Base-by-base conservation (phyloP, 2,888 invertebrate species). In the Celastrina argiolus region DNA sequence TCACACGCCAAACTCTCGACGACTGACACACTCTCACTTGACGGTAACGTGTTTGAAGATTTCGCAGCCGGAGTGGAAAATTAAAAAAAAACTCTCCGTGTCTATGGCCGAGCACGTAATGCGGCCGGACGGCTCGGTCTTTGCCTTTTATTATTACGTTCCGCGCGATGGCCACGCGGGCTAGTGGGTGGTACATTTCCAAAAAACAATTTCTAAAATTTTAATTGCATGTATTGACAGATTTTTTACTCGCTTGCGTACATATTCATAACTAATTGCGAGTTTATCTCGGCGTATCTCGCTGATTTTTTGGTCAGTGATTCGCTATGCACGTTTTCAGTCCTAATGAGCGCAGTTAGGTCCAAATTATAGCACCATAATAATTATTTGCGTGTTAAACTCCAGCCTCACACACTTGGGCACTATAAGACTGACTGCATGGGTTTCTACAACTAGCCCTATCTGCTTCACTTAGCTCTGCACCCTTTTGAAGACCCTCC, bases 1-100 rank as follows among this genome's bases (percentile, higher is more conserved):
- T 88, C 87, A 87, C 88, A 81, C 81, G 85, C 87, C 88, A 90
- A 89, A 81, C 81, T 83, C 82, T 91, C 90, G 78, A 90, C 88
- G 73, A 84, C 81, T 79, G 74, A 78, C 76, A 88, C 89, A 88
- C 88, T 86, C 78, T 84, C 88, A 87, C 88, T 88, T 79, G 84
- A 79, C 76, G 87, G 89, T 78, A 85, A 85, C 88, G 88, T 90
- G 80, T 85, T 90, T 82, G 76, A 71, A 69, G 78, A 69, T 79
- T 80, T 65, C 72, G 72, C 58, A 73, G 74, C 74, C 79, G 73
- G 70, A 75, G 66, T 68, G 69, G 71, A 75, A 77, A 73, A 72
- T 73, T 69, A 68, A 73, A 72, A 72, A 73, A 74, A 68, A 69
- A 42, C 69, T 72, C 74, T 72, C 74, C 75, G 81, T 85, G 83